Percentiles rank a stretch among this genome's conserved stretches.
Conservation (phyloP, 2,113 vertebrate species). For the Thomomys bottae region DNA sequence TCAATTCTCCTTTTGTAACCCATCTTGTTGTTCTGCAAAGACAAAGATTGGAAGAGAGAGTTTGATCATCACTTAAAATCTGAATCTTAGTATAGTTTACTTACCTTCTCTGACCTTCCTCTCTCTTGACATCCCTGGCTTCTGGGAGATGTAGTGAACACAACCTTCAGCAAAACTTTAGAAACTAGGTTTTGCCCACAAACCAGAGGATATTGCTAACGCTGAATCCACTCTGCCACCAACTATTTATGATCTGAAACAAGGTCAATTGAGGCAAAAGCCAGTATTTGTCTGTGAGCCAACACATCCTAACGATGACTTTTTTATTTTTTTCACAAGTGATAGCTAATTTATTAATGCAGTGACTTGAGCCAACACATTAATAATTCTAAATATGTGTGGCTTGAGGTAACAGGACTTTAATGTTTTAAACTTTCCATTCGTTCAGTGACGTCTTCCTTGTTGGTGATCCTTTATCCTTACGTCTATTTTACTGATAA, state of each 20-base stretch:
- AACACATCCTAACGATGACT: slow-evolving; percentile 33
- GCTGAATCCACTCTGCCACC: neutral
- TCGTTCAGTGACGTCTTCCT: slow-evolving; percentile 11
- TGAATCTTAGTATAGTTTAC: neutral
- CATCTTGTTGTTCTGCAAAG: neutral
- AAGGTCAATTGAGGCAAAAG: slow-evolving; percentile 45
- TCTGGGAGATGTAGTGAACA: neutral
- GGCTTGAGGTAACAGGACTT: slow-evolving; percentile 12
- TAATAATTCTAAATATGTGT: slow-evolving; percentile 11
- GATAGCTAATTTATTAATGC: slow-evolving; percentile 62
- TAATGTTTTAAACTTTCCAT: slow-evolving; percentile 55
- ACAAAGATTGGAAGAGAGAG: fast-evolving
- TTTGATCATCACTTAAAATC: neutral
- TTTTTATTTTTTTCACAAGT: neutral
- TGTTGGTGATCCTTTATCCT: neutral
- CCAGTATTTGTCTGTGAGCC: slow-evolving; percentile 22
- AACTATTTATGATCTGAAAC: neutral
- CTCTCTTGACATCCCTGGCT: neutral
- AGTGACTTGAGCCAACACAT: slow-evolving; percentile 51
- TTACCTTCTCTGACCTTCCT: neutral
- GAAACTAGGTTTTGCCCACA: neutral
- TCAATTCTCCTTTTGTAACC: neutral
- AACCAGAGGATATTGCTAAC: neutral
- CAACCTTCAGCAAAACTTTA: neutral
- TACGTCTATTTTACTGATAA: neutral